Base-by-base conservation (phyloP, 2,797 vertebrate genomes). In the Erethizon dorsatum region DNA sequence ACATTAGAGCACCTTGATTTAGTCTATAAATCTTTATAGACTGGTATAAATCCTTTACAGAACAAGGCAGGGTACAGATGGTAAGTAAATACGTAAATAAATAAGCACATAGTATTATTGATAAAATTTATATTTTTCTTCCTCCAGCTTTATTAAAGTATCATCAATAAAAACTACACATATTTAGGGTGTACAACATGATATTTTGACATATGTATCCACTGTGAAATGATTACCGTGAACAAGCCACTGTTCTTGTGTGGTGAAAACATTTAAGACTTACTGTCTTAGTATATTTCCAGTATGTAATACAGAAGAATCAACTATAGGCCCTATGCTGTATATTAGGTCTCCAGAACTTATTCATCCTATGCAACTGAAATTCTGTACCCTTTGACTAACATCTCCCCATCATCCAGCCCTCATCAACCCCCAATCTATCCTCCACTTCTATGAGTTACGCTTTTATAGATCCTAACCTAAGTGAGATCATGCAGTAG, bases 11-110 rank as follows among this genome's bases (percentile, higher is more conserved):
- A 90, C 20, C 37, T 33, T 85, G 37, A 88, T 45, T 83, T 61
- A 52, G 26, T 59, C 57, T 61, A 31, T 13, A 1, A n/a, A 54
- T 33, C 37, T 83, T 65, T 73, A 59, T 5, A 80, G 9, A 10
- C 20, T 54, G 28, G 24, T 85, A 90, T 86, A 83, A 73, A 95
- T 41, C 18, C 59, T 83, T 90, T 87, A 79, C 37, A 87, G 56
- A 92, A 88, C 1, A 90, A 92, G 47, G 24, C 6, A 73, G 47
- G 6, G 2, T 50, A 57, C 8, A 94, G 87, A 61, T 37, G 82
- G 8, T 59, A 83, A 50, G 26, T 57, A 69, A 65, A 65, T 22
- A 84, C 3, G 18, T 4, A 73, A 92, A 10, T 85, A 83, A 75
- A 54, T 45, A 92, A 59, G 47, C 5, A 79, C 56, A 45, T 18